These are phyloP conservation scores for Gila orcuttii DNA, from an alignment of 2,113 vertebrate genomes.

Conservation along the genomic window DNA sequence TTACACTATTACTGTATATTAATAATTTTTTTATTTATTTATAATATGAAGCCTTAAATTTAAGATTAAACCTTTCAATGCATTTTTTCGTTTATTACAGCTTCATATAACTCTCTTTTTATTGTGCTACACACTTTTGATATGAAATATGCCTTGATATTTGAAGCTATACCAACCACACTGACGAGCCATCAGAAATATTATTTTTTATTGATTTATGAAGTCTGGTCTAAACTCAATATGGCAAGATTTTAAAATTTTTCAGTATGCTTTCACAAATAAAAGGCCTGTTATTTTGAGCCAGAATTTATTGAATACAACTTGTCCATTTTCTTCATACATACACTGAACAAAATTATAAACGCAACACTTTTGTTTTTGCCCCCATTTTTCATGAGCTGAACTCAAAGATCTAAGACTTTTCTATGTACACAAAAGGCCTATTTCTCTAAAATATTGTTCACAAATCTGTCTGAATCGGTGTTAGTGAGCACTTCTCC, in stretches of 20 bases:
- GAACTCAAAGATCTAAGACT: too few relatives aligned
- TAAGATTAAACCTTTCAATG: too few relatives aligned
- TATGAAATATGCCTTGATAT: constrained; percentile 1
- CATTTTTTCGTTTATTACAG: not conserved
- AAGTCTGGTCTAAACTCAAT: not conserved
- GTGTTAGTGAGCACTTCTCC: too few relatives aligned
- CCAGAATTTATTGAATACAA: constrained; percentile 13
- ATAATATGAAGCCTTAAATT: too few relatives aligned
- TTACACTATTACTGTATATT: too few relatives aligned
- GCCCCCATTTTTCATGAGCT: too few relatives aligned
- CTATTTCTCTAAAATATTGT: too few relatives aligned
- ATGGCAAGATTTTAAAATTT: not conserved
- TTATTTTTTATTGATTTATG: constrained; percentile 34
- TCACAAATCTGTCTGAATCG: too few relatives aligned
- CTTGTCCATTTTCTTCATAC: not conserved
- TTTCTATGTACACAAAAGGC: too few relatives aligned
- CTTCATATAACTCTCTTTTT: not conserved
- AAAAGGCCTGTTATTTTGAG: not conserved
- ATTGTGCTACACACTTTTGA: not conserved
- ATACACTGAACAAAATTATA: too few relatives aligned
- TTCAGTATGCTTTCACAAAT: constrained; percentile 17
- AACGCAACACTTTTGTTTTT: too few relatives aligned
- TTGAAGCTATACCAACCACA: not conserved
- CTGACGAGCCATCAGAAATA: not conserved
- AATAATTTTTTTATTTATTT: too few relatives aligned